Evolutionary conservation across 2,113 vertebrate species (phyloP), one percentile per base, ranked within the genome.

Genomic region (Indri indri): DNA sequence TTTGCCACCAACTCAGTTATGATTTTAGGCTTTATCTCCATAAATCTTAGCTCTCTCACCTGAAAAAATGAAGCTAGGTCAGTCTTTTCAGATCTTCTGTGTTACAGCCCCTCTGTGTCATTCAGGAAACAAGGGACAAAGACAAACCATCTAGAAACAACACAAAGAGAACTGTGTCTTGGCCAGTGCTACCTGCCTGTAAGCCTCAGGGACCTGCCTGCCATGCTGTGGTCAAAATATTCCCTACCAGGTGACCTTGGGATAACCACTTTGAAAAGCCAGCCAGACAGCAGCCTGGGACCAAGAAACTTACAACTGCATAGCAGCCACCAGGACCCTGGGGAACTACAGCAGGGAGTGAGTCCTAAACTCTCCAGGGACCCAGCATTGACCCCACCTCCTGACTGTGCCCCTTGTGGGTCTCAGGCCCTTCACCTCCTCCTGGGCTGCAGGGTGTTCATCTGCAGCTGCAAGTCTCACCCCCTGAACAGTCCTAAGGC

Each of bases 351-450:
- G 17, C 1, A 74, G 17, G 68, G 23, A 4, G 2, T 47, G 50
- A 74, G 32, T 79, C n/a, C 59, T 42, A 6, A 12, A 32, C n/a
- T 90, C 77, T 89, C 63, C 3, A 9, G 47, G 61, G 76, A 65
- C 13, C 13, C 1, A 17, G 25, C 14, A 23, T 22, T 18, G 45
- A 40, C 50, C 40, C 59, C 11, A 20, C 59, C 47, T 52, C 65
- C 54, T 65, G 45, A 63, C 9, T 4, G 13, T 2, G 12, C 20
- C 3, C 1, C 3, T 63, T 45, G 18, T 0, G 0, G 12, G 47
- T 73, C 12, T 27, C 80, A 86, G 52, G 3, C 14, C 34, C 14
- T 32, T 91, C 3, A 37, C 65, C 5, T 86, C 65, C 47, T 32
- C 70, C 47, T 32, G 1, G 30, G 32, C 47, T 27, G 25, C 47